Conservation (phyloP, 2,888 invertebrate species). For the Ennomos fuscantarius region DNA sequence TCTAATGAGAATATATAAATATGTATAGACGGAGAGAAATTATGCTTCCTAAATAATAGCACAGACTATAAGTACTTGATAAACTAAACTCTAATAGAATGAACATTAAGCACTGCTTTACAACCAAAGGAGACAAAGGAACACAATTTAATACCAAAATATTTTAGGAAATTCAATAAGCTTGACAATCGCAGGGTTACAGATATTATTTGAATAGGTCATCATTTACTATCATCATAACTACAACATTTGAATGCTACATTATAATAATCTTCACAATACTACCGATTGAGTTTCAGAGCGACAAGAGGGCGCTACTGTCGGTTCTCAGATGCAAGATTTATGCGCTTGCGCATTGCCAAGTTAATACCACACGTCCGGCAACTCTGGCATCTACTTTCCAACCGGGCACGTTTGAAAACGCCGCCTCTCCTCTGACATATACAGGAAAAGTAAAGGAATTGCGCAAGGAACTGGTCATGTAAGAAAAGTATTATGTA, state of each 20-base stretch:
- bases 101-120: no score
- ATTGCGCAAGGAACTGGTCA: conserved; percentile 42
- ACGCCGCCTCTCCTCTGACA: conserved; percentile 55
- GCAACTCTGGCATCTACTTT: conserved; percentile 46
- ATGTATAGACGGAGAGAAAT: no score
- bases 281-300: conserved; percentile 26
- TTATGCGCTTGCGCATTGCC: conserved; percentile 57
- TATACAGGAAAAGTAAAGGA: conserved; percentile 30
- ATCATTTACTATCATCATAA: conserved; percentile 11
- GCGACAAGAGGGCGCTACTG: conserved; percentile 54
- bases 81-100: no score
- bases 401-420: conserved; percentile 54
- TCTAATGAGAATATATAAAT: no score
- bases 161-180: no score
- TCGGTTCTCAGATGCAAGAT: conserved; percentile 53
- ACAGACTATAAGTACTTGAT: no score
- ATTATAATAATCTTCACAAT: conserved; percentile 24
- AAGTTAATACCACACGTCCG: conserved; percentile 65
- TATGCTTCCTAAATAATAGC: no score
- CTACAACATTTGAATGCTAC: conserved; percentile 21
- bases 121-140: no score
- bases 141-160: no score
- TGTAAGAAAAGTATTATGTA: neutral
- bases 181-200: no score
- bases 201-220: conserved; percentile 4